Evolutionary conservation across 2,113 vertebrate genomes (phyloP), one percentile per base, ranked within the genome.

Genomic region (Oncorhynchus nerka): DNA sequence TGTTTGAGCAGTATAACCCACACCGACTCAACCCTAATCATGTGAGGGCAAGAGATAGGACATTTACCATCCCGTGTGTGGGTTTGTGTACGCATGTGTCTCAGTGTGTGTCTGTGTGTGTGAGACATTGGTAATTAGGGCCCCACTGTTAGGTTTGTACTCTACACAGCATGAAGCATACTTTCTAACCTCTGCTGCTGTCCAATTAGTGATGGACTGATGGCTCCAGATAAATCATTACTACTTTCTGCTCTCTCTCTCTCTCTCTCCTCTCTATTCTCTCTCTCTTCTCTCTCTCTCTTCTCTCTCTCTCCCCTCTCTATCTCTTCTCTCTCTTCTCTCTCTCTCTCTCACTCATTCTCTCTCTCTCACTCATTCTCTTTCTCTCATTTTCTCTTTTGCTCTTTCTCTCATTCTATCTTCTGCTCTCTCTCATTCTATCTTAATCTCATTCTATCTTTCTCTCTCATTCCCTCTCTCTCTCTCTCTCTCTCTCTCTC

Each of bases 321-420:
- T 75, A 78, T 75, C 48, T 65, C 75, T 67, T 61, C 68, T 75
- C 79, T 75, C 48, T 65, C 75, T 67, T 26, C 34, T 65, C 62
- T 4, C 39, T 61, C 68, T 75, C 79, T 75, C 48, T 65, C 75
- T 67, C n/a, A n/a, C n/a, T n/a, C n/a, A n/a, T n/a, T n/a, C n/a
- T n/a, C n/a, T n/a, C n/a, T n/a, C n/a, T n/a, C n/a, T n/a, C n/a
- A n/a, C n/a, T n/a, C n/a, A n/a, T n/a, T n/a, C n/a, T 64, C 15
- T 5, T 20, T 16, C 26, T 68, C 22, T 68, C n/a, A n/a, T 24
- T 28, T 24, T 22, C 45, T 68, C 74, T 57, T 5, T 32, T 4
- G 4, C 30, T 32, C 4, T 5, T 5, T 32, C 34, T 45, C 26
- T 73, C 71, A 32, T 32, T 32, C 30, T 32, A 32, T 32, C 30